Evolutionary conservation across 2,888 invertebrate genomes (phyloP), one percentile per base, ranked within the genome.

Genomic region (Ophion slaviceki): DNA sequence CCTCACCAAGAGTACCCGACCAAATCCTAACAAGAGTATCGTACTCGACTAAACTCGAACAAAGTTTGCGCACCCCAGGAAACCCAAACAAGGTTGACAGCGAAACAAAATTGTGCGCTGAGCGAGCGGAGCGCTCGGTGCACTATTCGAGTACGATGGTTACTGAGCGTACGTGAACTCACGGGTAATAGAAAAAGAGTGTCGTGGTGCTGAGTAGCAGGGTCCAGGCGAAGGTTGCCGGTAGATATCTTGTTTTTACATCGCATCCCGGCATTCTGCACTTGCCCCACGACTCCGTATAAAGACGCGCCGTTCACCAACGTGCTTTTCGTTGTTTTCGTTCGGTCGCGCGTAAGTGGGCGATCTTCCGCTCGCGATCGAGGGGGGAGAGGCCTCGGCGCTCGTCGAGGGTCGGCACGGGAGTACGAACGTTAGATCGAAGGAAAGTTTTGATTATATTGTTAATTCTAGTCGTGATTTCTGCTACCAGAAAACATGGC

Each of bases 221-320:
- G 91, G 97, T 97, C 99, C 99, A 99, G 94, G 99, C 99, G 96
- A 99, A 98, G 94, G 98, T 98, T 95, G 99, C 99, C 95, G 99
- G 99, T 96, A 99, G 97, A 95, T 98, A 98, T 96, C 98, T 97
- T 95, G 98, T 98, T 95, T 98, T 98, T 95, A 98, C 97, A 96
- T 98, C 98, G 96, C 98, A 98, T 97, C 97, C 98, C 96, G 98
- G 97, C 98, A 98, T 98, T 95, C 95, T 96, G 94, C 84, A 78
- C 81, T 53, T 53, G 53, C 53, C 53, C 53, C 53, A 53, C 53
- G 53, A 53, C 53, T 14, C 53, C 53, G 14, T 53, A 53, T 5
- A 17, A 53, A 53, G 53, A 53, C 53, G 53, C 53, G 53, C 17
- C 40, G 40, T 53, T 53, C 53, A 53, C 53, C 53, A 53, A 53